Conservation (phyloP, 2,888 invertebrate genomes). For the Piscicola geometra region DNA sequence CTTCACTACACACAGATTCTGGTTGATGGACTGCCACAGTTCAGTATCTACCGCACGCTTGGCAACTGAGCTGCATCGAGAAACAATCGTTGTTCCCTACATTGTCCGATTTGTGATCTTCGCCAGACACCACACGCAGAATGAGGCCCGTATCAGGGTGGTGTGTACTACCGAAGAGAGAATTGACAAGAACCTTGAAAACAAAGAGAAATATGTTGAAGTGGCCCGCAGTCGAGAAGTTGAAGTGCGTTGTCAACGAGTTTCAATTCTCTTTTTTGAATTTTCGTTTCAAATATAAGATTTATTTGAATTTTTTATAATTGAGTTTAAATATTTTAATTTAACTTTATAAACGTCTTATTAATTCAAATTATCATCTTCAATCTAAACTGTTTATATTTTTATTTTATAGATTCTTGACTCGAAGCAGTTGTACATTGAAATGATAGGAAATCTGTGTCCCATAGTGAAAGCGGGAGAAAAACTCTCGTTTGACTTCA, state of each 20-base stretch:
- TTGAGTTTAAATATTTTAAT: too few relatives aligned
- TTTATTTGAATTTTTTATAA: not conserved
- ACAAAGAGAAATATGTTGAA: slow-evolving; percentile 76
- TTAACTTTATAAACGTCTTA: not conserved
- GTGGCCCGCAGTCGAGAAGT: slow-evolving; percentile 96
- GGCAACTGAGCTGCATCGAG: slow-evolving; percentile 96
- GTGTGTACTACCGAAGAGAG: slow-evolving; percentile 99
- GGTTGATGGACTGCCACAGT: slow-evolving; percentile 96
- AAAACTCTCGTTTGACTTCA: slow-evolving; percentile 87
- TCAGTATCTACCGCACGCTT: slow-evolving; percentile 96
- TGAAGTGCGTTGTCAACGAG: slow-evolving; percentile 64
- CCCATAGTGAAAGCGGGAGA: slow-evolving; percentile 93
- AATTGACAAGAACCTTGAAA: slow-evolving; percentile 93
- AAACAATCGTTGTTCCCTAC: slow-evolving; percentile 97
- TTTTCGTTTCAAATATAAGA: not conserved
- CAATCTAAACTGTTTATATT: not conserved
- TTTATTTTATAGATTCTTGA: slow-evolving; percentile 69
- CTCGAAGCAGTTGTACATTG: slow-evolving; percentile 87
- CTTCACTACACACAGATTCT: slow-evolving; percentile 68
- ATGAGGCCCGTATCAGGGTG: slow-evolving; percentile 66
- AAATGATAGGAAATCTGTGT: slow-evolving; percentile 92
- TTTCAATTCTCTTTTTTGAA: not conserved
- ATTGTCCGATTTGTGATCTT: slow-evolving; percentile 99
- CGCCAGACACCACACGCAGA: slow-evolving; percentile 73
- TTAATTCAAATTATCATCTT: not conserved